Base-by-base conservation (phyloP, 2,797 vertebrate species). In the Eospalax fontanierii region DNA sequence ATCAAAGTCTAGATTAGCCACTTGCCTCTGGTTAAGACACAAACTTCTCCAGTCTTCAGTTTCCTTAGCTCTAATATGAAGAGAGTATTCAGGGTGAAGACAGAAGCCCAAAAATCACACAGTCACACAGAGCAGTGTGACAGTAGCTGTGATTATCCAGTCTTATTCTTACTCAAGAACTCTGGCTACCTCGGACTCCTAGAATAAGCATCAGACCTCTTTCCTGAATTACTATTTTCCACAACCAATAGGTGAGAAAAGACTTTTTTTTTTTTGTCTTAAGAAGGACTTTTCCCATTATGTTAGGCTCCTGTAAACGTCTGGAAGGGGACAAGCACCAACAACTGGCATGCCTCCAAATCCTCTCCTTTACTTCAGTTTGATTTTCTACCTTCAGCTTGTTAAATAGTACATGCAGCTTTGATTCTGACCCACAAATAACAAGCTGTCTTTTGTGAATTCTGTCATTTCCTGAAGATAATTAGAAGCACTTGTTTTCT, bases 341-440 rank as follows among this genome's bases (percentile, higher is more conserved):
- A 30, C 30, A 15, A 18, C 54, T 90, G 70, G 46, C 54, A 50
- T 82, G 46, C 35, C 46, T 86, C 21, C 18, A 46, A 12, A 59
- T 22, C 94, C 6, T 82, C 66, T 90, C 40, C 79, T 79, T 50
- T 24, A 82, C 54, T 81, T 59, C 83, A 40, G 8, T 83, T 89
- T 83, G 89, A 94, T 89, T 89, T 92, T 59, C 83, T 26, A 15
- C 46, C 38, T 96, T 84, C 59, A 70, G 87, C 50, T 85, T 82
- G 33, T 68, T 90, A 59, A 94, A 35, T 59, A 89, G 80, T 63
- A 76, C 66, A 12, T 10, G 54, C 61, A 80, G 35, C 71, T 33
- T 94, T 83, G 83, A 33, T 80, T 94, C 15, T 86, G 87, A 94
- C 71, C 87, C 46, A 71, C 70, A 89, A 87, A 93, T 87, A 94